Evolutionary conservation across 2,888 invertebrate genomes (phyloP).

Genomic region (Melanchra persicariae): DNA sequence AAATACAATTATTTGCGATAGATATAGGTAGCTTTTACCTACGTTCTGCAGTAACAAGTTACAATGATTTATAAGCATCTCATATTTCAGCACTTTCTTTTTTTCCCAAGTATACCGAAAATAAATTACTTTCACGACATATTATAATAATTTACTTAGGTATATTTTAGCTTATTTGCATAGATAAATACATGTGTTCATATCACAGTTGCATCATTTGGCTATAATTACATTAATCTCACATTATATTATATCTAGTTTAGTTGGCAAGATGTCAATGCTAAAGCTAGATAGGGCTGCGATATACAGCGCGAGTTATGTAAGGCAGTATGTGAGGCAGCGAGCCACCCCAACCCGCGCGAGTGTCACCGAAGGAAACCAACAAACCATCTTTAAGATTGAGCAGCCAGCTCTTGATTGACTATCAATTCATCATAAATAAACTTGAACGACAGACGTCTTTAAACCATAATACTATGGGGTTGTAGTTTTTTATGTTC

Average conservation of each 20-base stretch:
- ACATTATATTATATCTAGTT: conserved; percentile 15
- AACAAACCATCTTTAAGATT: background rate
- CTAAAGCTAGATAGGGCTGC: conserved; percentile 20
- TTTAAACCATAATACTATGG: too few relatives aligned
- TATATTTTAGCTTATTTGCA: conserved; percentile 42
- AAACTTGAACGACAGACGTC: background rate
- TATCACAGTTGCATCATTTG: conserved; percentile 69
- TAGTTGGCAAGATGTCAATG: conserved; percentile 38
- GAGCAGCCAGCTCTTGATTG: background rate
- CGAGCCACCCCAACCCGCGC: background rate
- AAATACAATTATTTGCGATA: conserved; percentile 16
- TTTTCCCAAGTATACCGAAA: conserved; percentile 30
- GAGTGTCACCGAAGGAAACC: background rate
- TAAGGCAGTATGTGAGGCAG: background rate
- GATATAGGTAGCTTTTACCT: conserved; percentile 21
- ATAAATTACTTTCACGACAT: conserved; percentile 38
- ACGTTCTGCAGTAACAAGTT: conserved; percentile 9
- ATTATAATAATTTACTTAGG: conserved; percentile 32
- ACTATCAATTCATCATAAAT: background rate
- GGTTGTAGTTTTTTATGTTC: too few relatives aligned
- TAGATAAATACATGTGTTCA: conserved; percentile 55
- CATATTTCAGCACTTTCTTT: conserved; percentile 8
- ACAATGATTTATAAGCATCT: conserved; percentile 5
- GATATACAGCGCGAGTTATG: conserved; percentile 6
- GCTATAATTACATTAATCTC: conserved; percentile 55